phyloP scores from a whole-genome alignment of 2,888 invertebrate genomes.

The Gonocerus acuteangulatus region DNA sequence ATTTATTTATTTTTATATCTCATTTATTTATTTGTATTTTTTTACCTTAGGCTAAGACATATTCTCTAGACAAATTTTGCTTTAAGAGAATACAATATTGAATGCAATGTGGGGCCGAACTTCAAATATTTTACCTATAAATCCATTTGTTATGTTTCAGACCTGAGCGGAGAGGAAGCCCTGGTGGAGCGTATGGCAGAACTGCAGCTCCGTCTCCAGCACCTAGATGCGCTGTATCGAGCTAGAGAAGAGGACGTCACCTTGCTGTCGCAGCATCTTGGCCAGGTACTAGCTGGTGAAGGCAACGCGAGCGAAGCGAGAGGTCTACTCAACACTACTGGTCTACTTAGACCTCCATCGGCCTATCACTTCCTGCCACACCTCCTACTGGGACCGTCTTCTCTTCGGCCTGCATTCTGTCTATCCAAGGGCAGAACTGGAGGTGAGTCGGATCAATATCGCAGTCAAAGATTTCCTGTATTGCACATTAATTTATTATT shows the following conservation, averaged over 20 bases:
- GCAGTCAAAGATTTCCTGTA: too few species aligned
- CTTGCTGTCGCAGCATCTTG: conserved; percentile 58
- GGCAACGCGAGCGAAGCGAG: conserved; percentile 40
- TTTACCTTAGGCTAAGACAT: too few species aligned
- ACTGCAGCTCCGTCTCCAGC: conserved; percentile 67
- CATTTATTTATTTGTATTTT: too few species aligned
- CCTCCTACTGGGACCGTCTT: conserved; percentile 64
- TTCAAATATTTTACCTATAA: too few species aligned
- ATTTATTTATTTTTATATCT: too few species aligned
- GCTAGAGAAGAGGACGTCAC: conserved; percentile 69
- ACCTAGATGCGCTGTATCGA: conserved; percentile 69
- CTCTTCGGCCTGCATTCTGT: conserved; percentile 69
- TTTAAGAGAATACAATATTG: not conserved
- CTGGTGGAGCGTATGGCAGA: conserved; percentile 65
- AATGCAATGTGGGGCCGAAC: too few species aligned
- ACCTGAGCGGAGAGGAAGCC: conserved; percentile 46
- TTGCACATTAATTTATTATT: too few species aligned
- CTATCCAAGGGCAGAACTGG: conserved; percentile 65
- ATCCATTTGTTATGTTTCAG: conserved; percentile 45
- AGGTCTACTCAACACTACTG: conserved; percentile 29
- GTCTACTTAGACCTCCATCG: conserved; percentile 55
- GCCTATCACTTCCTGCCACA: conserved; percentile 82
- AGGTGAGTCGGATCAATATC: conserved; percentile 42
- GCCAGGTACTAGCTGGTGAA: conserved; percentile 43
- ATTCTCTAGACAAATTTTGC: not conserved